phyloP scores from a whole-genome alignment of 2,888 invertebrate genomes.

The Oligia fasciuncula region DNA sequence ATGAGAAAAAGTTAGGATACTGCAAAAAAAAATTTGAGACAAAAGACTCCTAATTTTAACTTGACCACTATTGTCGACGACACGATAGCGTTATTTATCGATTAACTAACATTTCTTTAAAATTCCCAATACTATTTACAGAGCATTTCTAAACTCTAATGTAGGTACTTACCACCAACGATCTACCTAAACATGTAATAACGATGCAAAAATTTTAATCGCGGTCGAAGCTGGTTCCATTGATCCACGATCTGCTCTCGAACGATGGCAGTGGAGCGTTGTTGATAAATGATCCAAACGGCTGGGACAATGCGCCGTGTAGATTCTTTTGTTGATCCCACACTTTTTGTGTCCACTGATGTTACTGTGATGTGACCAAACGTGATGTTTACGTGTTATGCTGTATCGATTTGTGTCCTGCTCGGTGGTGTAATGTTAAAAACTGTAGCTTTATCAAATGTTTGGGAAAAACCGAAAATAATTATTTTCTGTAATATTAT shows the following conservation, averaged over 20 bases:
- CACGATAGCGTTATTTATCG: neutral
- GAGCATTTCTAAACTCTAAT: neutral
- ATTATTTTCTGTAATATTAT: no score
- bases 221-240: constrained; percentile 76
- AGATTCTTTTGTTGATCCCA: constrained; percentile 87
- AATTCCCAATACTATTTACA: neutral
- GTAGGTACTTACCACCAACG: neutral
- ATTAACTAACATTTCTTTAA: neutral
- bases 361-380: constrained; percentile 76
- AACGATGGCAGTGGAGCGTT: constrained; percentile 85
- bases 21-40: no score
- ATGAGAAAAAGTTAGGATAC: neutral
- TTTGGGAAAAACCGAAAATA: neutral
- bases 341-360: constrained; percentile 87
- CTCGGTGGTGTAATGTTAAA: constrained; percentile 6
- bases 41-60: no score
- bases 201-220: constrained; percentile 83
- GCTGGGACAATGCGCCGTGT: constrained; percentile 86
- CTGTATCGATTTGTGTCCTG: constrained; percentile 67
- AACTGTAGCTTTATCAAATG: constrained; percentile 10
- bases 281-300: constrained; percentile 85
- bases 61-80: neutral
- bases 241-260: constrained; percentile 86
- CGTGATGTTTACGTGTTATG: constrained; percentile 78
- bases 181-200: constrained; percentile 51